Conservation (phyloP, 2,888 invertebrate species). For the Steinernema carpocapsae region DNA sequence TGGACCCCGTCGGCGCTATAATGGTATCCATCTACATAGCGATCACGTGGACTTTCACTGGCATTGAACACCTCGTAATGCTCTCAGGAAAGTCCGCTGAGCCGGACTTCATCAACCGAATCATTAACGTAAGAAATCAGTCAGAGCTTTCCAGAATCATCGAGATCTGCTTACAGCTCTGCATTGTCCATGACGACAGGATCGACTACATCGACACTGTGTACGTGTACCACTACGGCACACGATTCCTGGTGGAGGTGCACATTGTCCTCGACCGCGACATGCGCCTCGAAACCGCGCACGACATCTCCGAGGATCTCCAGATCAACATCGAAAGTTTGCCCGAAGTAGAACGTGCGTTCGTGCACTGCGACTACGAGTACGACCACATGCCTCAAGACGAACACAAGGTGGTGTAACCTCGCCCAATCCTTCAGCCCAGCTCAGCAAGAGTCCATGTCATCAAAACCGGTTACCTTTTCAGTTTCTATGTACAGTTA, state of each 20-base stretch:
- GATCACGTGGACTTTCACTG: slow-evolving; percentile 67
- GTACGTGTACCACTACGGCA: slow-evolving; percentile 72
- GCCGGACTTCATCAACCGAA: slow-evolving; percentile 69
- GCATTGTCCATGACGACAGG: slow-evolving; percentile 64
- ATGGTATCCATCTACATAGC: slow-evolving; percentile 71
- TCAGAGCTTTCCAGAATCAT: neutral
- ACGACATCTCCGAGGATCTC: slow-evolving; percentile 72
- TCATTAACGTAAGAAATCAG: slow-evolving; percentile 58
- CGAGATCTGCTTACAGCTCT: slow-evolving; percentile 53
- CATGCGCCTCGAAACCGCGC: slow-evolving; percentile 71
- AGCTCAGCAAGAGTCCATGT: neutral
- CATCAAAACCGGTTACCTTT: neutral
- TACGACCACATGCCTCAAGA: slow-evolving; percentile 70
- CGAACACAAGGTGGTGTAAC: slow-evolving; percentile 71
- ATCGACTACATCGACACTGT: slow-evolving; percentile 71
- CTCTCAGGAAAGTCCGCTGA: slow-evolving; percentile 65
- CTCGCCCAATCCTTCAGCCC: neutral
- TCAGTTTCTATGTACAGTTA: neutral
- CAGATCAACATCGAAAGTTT: slow-evolving; percentile 72
- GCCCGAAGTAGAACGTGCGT: slow-evolving; percentile 72
- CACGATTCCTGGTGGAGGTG: slow-evolving; percentile 53
- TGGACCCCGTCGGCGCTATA: slow-evolving; percentile 73
- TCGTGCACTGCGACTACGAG: slow-evolving; percentile 73
- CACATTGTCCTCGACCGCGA: slow-evolving; percentile 71
- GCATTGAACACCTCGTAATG: slow-evolving; percentile 68